These are phyloP conservation scores for Etheostoma nigrum DNA, from an alignment of 2,797 vertebrate genomes.

Conservation along the genomic window DNA sequence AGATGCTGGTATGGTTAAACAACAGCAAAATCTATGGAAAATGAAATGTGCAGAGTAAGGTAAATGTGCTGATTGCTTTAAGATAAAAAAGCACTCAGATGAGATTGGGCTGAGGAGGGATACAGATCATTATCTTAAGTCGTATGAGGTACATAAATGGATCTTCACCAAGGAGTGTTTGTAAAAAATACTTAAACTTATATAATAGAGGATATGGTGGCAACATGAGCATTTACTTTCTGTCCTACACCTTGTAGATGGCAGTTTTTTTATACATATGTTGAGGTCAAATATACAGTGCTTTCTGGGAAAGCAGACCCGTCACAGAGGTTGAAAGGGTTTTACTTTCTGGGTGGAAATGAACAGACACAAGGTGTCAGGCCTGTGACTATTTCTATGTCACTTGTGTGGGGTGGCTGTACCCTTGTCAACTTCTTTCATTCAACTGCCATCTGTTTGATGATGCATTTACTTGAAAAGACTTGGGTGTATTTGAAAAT, in stretches of 20 bases:
- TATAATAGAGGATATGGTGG: neutral
- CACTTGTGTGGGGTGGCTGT: neutral
- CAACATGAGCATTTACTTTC: neutral
- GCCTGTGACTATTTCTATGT: neutral
- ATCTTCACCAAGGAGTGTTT: neutral
- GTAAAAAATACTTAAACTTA: neutral
- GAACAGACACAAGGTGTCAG: constrained; percentile 11
- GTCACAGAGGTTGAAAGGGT: neutral
- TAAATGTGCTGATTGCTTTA: neutral
- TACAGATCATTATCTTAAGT: neutral
- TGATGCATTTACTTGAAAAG: neutral
- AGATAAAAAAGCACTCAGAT: neutral
- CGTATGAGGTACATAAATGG: neutral
- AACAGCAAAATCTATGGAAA: neutral
- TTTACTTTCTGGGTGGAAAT: constrained; percentile 1
- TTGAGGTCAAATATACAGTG: neutral
- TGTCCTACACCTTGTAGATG: neutral
- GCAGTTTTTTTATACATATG: neutral
- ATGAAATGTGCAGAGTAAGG: neutral
- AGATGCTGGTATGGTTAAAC: neutral
- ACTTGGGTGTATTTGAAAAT: too few species aligned
- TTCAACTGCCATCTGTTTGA: neutral
- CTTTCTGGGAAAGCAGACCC: neutral
- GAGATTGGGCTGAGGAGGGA: neutral
- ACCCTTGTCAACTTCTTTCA: neutral